Conservation (phyloP, 1,140 invertebrate species). For the Drosophila novamexicana region DNA sequence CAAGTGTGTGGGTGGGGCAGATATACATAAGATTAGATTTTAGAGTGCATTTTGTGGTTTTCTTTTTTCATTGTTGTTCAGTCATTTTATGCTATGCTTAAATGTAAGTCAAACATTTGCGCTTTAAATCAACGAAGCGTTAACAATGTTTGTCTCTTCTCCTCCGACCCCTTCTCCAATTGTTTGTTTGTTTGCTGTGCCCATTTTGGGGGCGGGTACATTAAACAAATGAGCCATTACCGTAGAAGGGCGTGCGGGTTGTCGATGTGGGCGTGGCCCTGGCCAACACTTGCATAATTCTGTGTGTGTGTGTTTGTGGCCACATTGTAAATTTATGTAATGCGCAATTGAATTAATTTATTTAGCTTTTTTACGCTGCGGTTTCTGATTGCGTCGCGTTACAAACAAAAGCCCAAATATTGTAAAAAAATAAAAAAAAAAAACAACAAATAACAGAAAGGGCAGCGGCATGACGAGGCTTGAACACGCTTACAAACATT, state of each 20-base stretch:
- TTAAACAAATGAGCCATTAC: conserved; percentile 70
- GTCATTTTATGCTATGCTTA: conserved; percentile 45
- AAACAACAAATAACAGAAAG: conserved; percentile 16
- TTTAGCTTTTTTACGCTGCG: conserved; percentile 48
- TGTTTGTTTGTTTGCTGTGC: conserved; percentile 40
- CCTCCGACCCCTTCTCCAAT: neutral
- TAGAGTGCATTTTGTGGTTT: conserved; percentile 66
- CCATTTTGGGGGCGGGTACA: conserved; percentile 48
- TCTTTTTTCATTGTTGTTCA: conserved; percentile 35
- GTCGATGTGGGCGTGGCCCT: conserved; percentile 20
- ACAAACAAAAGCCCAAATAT: conserved; percentile 43
- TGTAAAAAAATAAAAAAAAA: conserved; percentile 19
- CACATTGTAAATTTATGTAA: conserved; percentile 72
- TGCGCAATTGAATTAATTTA: conserved; percentile 81
- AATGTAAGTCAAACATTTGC: conserved; percentile 64
- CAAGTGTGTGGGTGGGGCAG: neutral
- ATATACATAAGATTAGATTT: neutral
- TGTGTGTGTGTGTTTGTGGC: conserved; percentile 40
- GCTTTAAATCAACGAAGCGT: conserved; percentile 67
- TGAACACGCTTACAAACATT: conserved; percentile 16
- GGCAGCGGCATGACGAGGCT: conserved; percentile 5
- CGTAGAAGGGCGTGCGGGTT: conserved; percentile 16
- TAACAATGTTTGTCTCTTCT: conserved; percentile 36
- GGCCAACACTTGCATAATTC: conserved; percentile 76
- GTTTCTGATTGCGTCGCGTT: conserved; percentile 31